Base-by-base conservation (phyloP, 2,888 invertebrate genomes). In the Isoperla grammatica region DNA sequence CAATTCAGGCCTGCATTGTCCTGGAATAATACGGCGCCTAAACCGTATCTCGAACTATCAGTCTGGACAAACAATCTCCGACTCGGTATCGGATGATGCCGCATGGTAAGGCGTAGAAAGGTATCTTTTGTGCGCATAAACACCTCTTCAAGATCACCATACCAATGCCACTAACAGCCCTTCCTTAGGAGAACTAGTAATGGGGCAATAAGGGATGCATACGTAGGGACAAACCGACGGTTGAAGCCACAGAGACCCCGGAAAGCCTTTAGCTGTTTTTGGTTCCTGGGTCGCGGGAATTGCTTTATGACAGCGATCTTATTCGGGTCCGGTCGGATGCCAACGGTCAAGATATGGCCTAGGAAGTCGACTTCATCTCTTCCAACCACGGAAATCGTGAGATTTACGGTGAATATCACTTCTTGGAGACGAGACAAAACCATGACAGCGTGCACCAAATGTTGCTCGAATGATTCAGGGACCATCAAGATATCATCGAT, bases 21-120 rank as follows among this genome's bases (percentile, higher is more conserved):
- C 53, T 66, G 63, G 12, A 56, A 60, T 2, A 66, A 37, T 9
- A 66, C 55, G 2, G 60, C 61, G 0, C 63, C 66, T 20, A 66
- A 17, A 1, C 60, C 63, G 17, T 23, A 49, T 12, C 56, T 22
- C 2, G 61, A 54, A 1, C 65, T 64, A 46, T 66, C 65, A 1
- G 62, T 59, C 3, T 63, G 50, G 8, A 66, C 12, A 13, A 61
- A 37, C 42, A 66, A 66, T 15, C n/a, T 5, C 29, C 15, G 1
- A 3, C n/a, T 29, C 22, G 61, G 63, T 40, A 64, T 57, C 12
- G 64, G 64, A 46, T 60, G 61, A n/a, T 39, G 9, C 8, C 62
- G 43, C 8, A 56, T 23, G 3, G 60, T 55, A 8, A 40, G 46
- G 1, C 45, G 29, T 2, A 20, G 9, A 9, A 64, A 40, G 5